Evolutionary conservation across 1,140 invertebrate genomes (phyloP), one percentile per base, ranked within the genome.

Genomic region (Drosophila willistoni): DNA sequence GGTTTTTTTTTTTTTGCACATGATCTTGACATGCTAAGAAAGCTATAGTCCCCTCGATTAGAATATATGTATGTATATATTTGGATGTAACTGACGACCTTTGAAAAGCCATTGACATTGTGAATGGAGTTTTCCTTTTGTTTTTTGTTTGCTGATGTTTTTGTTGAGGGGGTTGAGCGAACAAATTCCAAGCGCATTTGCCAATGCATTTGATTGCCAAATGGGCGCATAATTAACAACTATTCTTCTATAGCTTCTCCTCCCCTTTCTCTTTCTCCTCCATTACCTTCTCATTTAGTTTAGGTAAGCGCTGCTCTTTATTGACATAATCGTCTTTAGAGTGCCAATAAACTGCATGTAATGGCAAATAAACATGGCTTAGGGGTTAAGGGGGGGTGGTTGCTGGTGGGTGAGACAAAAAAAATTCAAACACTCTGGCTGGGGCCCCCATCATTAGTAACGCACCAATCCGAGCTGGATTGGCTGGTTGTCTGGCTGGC

Each of bases 271-370:
- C 6, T 1, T 62, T 34, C 61, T 56, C 17, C 55, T 34, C 39
- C 63, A 22, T 10, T 36, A 13, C 22, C 55, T 14, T 1, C 17
- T 41, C 29, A 44, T 51, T 51, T 51, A 51, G 44, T 51, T 51
- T 51, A 51, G 44, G 44, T 51, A 51, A 51, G 29, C 61, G 41
- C 25, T 47, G 55, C 60, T 62, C 62, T 78, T 80, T 57, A 77
- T 84, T 84, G 78, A 86, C 78, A 86, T 85, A 81, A 86, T 81
- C 69, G 65, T 68, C 36, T 70, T 57, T 42, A 14, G 69, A 86
- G 78, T 86, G 79, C 79, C 83, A 86, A 83, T 87, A 86, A 87
- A 87, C 73, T 79, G 79, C 83, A 82, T 61, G 84, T 78, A 79
- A 79, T 86, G 13, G 64, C 68, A 36, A n/a, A 39, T 2, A 12